Conservation (phyloP, 2,888 invertebrate species). For the Apomyelois bistriatella region DNA sequence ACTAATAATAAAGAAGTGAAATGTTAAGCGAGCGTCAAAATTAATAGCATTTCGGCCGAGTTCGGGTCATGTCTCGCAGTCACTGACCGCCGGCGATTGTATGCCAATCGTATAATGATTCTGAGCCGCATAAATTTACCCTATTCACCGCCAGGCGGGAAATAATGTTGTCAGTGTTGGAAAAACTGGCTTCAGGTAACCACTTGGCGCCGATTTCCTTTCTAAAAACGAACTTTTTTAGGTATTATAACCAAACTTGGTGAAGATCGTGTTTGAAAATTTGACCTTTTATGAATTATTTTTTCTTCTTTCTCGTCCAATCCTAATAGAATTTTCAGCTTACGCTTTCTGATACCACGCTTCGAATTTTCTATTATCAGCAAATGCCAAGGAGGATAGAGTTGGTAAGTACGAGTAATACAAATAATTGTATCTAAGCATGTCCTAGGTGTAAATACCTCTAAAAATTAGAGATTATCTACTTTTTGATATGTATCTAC, state of each 20-base stretch:
- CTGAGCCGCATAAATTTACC: conserved; percentile 36
- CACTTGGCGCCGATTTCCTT: neutral
- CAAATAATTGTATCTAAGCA: too few relatives aligned
- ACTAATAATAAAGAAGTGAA: neutral
- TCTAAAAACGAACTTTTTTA: too few relatives aligned
- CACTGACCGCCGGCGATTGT: conserved; percentile 44
- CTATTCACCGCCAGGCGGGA: conserved; percentile 17
- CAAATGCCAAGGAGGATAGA: too few relatives aligned
- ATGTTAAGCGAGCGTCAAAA: neutral
- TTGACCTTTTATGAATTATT: too few relatives aligned
- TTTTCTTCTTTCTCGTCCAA: too few relatives aligned
- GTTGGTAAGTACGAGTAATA: too few relatives aligned
- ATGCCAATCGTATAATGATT: conserved; percentile 40
- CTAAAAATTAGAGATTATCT: neutral
- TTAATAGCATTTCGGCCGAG: conserved; percentile 31
- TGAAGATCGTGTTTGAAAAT: too few relatives aligned
- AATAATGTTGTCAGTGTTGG: neutral
- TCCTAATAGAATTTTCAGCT: too few relatives aligned
- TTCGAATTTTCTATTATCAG: too few relatives aligned
- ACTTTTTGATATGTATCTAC: neutral
- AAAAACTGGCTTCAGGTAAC: neutral
- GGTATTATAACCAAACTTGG: too few relatives aligned
- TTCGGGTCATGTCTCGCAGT: conserved; percentile 40
- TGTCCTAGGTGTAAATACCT: too few relatives aligned
- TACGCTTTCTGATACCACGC: too few relatives aligned